phyloP scores from a whole-genome alignment of 2,888 invertebrate species.

The Melipona bicolor region DNA sequence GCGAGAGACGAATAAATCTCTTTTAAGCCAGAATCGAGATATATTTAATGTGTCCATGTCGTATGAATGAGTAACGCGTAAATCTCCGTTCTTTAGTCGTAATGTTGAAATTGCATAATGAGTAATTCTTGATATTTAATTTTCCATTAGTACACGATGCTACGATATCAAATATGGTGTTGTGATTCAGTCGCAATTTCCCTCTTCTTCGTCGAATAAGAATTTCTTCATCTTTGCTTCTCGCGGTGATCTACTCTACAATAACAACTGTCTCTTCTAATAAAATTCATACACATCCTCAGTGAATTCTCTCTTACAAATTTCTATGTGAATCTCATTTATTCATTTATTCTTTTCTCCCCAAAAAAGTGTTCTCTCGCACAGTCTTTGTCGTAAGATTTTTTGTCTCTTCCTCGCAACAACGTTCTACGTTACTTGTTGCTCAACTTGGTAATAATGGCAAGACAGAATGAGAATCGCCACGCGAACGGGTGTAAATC shows the following conservation, averaged over 20 bases:
- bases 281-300: neutral
- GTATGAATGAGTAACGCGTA: constrained; percentile 28
- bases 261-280: neutral
- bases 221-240: constrained; percentile 2
- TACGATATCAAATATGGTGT: constrained; percentile 28
- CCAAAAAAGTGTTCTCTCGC: constrained; percentile 4
- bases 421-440: neutral
- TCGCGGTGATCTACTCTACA: neutral
- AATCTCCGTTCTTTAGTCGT: constrained; percentile 5
- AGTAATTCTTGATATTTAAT: constrained; percentile 9
- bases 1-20: neutral
- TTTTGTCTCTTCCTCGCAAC: neutral
- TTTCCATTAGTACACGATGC: neutral
- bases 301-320: neutral
- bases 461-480: neutral
- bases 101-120: constrained; percentile 13
- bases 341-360: neutral
- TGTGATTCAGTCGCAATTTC: constrained; percentile 40
- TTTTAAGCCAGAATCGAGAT: neutral
- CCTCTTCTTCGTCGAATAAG: constrained; percentile 9
- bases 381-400: constrained; percentile 21
- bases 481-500: neutral
- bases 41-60: constrained; percentile 11
- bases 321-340: neutral
- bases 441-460: neutral